phyloP scores from a whole-genome alignment of 2,888 invertebrate genomes.

The Gastrophysa polygoni region DNA sequence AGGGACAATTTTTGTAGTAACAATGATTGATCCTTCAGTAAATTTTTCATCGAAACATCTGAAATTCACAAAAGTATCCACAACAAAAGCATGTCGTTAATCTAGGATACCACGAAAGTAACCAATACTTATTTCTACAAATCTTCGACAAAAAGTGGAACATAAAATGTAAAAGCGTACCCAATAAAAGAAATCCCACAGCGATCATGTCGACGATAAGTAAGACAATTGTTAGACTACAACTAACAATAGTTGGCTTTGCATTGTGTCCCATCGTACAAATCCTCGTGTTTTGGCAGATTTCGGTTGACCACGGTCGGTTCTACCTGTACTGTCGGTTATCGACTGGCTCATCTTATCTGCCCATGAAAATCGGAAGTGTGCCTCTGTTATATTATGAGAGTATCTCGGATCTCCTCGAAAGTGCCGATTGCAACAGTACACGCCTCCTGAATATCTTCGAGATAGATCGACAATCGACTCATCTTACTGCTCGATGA shows the following conservation, averaged over 20 bases:
- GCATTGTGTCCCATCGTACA: conserved; percentile 45
- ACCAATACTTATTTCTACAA: conserved; percentile 13
- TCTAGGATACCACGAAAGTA: conserved; percentile 11
- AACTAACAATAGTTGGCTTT: conserved; percentile 47
- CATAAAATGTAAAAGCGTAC: conserved; percentile 21
- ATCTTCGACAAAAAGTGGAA: conserved; percentile 19
- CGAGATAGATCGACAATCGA: neutral
- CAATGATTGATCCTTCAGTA: neutral
- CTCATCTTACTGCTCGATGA: neutral
- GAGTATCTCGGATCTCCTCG: conserved; percentile 25
- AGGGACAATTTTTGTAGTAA: neutral
- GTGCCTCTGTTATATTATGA: conserved; percentile 37
- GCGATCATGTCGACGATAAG: conserved; percentile 44
- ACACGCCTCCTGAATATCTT: conserved; percentile 3
- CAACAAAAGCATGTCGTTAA: conserved; percentile 8
- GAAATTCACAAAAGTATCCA: neutral
- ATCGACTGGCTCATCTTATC: conserved; percentile 43
- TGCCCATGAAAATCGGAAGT: conserved; percentile 34
- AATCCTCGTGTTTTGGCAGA: conserved; percentile 50
- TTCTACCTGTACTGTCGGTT: conserved; percentile 40
- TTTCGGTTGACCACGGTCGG: conserved; percentile 42
- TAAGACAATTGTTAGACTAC: conserved; percentile 43
- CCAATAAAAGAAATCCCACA: conserved; percentile 25
- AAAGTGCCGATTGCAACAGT: conserved; percentile 26
- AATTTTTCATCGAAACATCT: neutral